Base-by-base conservation (phyloP, 2,113 vertebrate species). In the Ceuthmochares aereus region DNA sequence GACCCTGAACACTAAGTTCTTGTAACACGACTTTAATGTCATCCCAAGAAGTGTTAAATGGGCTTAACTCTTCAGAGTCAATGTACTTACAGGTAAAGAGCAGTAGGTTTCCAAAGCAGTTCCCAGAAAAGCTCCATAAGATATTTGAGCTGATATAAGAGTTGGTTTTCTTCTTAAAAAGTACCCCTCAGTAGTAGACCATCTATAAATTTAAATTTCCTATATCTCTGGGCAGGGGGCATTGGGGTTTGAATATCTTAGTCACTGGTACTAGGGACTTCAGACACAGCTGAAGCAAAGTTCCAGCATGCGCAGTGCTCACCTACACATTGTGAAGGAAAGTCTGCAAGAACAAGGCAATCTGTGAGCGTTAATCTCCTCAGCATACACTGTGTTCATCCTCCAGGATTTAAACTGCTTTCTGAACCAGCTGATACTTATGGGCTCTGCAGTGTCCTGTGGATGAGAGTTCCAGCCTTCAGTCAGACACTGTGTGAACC, bases 311-410 rank as follows among this genome's bases (percentile, higher is more conserved):
- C 49, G 40, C 51, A 21, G 2, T 1, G 20, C 78, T 82, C 3
- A 1, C 22, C 18, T 14, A 15, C 19, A 5, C 2, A 0, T 3
- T 32, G 22, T 4, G 0, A 32, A 34, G 37, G 22, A 23, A 64
- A 54, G 13, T 3, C 32, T 9, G 37, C 25, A 17, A 10, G 51
- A 22, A 10, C 14, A 23, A 45, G 55, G 42, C 22, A 45, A 7
- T 2, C 7, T 1, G n/a, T 3, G 36, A 45, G 25, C 4, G 19
- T 1, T 43, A 23, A 22, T 73, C 56, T 37, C 60, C 64, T 64
- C 64, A 69, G 49, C 27, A 27, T 10, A 12, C 19, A 19, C 42
- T 63, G 26, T 10, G 17, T n/a, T 87, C 37, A 27, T 55, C 27
- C 9, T 59, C 55, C 1, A 9, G 34, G 56, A 60, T 91, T 81